These are phyloP conservation scores for Orthonychiurus folsomi DNA, from an alignment of 2,888 invertebrate genomes.

Conservation along the genomic window DNA sequence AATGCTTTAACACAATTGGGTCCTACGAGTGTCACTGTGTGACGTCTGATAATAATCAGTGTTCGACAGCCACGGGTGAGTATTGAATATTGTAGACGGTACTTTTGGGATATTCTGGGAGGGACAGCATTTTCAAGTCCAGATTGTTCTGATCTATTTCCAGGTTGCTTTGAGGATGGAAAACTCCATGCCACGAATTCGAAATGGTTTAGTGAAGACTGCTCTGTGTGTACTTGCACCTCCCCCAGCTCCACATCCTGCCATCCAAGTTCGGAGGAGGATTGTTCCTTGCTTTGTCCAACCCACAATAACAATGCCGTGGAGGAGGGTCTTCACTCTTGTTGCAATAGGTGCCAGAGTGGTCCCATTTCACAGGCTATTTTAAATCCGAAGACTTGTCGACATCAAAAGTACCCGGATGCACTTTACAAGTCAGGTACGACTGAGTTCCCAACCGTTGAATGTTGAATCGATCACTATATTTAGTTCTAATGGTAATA, in stretches of 20 bases:
- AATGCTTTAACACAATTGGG: slow-evolving; percentile 70
- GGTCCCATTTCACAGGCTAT: not conserved
- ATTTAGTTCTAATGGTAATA: too few species aligned
- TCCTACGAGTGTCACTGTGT: slow-evolving; percentile 67
- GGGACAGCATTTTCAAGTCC: too few species aligned
- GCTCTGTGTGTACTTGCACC: slow-evolving; percentile 39
- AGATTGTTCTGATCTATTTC: too few species aligned
- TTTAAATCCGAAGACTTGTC: slow-evolving; percentile 29
- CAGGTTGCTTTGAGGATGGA: slow-evolving; percentile 66
- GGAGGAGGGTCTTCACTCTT: slow-evolving; percentile 18
- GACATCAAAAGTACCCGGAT: slow-evolving; percentile 38
- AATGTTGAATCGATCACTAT: too few species aligned
- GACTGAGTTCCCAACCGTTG: slow-evolving; percentile 21
- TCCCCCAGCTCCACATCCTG: slow-evolving; percentile 29
- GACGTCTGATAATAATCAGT: slow-evolving; percentile 42
- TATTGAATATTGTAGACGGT: too few species aligned
- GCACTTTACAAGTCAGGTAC: slow-evolving; percentile 39
- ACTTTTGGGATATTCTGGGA: too few species aligned
- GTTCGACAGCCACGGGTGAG: slow-evolving; percentile 42
- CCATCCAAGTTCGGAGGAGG: slow-evolving; percentile 14
- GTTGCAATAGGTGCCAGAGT: slow-evolving; percentile 25
- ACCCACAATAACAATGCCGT: slow-evolving; percentile 24
- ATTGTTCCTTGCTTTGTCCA: slow-evolving; percentile 34
- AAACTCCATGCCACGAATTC: slow-evolving; percentile 32
- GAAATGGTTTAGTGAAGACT: slow-evolving; percentile 41